Percentiles rank a stretch among this genome's conserved stretches.
These are phyloP conservation scores for Papilio helenus DNA, from an alignment of 1,140 invertebrate species.

Conservation along the genomic window DNA sequence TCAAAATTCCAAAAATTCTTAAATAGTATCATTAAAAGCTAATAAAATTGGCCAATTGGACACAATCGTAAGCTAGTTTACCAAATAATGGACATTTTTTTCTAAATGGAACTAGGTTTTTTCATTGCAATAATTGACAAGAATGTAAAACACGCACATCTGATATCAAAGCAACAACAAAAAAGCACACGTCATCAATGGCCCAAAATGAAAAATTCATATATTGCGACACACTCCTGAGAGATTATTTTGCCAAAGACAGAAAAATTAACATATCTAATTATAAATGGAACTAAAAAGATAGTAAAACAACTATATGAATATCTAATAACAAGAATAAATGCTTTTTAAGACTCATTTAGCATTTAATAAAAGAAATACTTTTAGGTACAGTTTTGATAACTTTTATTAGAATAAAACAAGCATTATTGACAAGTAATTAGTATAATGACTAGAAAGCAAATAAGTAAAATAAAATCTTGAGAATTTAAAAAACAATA, in stretches of 20 bases:
- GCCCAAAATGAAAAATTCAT: background rate
- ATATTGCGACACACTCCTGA: too few relatives aligned
- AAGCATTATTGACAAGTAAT: background rate
- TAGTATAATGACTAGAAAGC: slow-evolving; percentile 34
- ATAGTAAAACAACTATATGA: background rate
- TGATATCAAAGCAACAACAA: background rate
- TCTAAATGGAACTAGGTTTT: slow-evolving; percentile 2
- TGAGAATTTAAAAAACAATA: background rate
- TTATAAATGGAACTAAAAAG: background rate
- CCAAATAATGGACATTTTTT: slow-evolving; percentile 8
- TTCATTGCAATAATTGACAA: slow-evolving; percentile 15
- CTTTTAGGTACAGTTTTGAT: background rate
- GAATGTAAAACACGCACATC: background rate
- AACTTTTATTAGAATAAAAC: slow-evolving; percentile 18
- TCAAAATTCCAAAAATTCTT: background rate
- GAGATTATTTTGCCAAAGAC: too few relatives aligned
- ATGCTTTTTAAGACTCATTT: too few relatives aligned
- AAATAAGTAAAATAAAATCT: slow-evolving; percentile 22
- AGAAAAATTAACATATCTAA: too few relatives aligned
- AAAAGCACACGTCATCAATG: background rate
- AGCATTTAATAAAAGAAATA: background rate
- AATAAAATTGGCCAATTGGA: slow-evolving; percentile 15
- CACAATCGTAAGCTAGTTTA: background rate
- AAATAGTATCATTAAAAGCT: background rate
- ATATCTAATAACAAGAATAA: background rate